A percentile compares a stretch with the other conserved stretches of the same genome.
Conservation (phyloP, 37 sponge, comb jelly and placozoan species). For the Bolinopsis microptera region DNA sequence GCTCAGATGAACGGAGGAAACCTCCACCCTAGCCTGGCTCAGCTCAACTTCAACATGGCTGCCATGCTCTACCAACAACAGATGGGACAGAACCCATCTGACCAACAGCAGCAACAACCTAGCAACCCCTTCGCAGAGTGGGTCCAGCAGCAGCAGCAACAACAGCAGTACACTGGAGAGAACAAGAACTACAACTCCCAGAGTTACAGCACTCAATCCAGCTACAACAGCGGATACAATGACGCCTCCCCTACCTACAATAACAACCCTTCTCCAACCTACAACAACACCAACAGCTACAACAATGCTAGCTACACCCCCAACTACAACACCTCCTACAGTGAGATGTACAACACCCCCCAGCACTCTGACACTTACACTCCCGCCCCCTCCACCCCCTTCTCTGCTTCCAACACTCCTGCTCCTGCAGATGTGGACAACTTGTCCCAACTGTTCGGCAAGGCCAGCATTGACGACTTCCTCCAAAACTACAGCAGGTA, state of each 20-base stretch:
- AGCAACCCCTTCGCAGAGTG: constrained; percentile 66
- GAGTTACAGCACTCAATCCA: constrained; percentile 14
- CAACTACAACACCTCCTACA: constrained; percentile 8
- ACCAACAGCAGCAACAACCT: constrained; percentile 36
- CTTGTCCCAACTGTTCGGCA: constrained; percentile 36
- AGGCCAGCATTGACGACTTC: constrained; percentile 45
- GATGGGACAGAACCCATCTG: neutral
- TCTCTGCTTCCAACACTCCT: neutral
- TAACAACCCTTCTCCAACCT: constrained; percentile 3
- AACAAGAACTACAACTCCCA: constrained; percentile 21
- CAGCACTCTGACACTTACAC: neutral
- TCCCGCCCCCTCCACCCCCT: neutral
- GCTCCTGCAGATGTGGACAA: neutral
- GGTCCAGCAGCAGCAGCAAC: constrained; percentile 36
- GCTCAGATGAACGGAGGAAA: constrained; percentile 13
- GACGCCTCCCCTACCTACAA: neutral
- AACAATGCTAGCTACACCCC: neutral
- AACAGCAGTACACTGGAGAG: neutral
- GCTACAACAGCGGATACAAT: neutral
- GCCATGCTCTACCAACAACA: constrained; percentile 61
- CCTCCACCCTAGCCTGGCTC: constrained; percentile 10
- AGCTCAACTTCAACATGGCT: constrained; percentile 56
- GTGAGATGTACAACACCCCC: neutral
- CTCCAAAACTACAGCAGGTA: constrained; percentile 33
- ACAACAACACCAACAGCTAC: neutral